Evolutionary conservation across 2,888 invertebrate genomes (phyloP).

Genomic region (Netelia fuscicornis): DNA sequence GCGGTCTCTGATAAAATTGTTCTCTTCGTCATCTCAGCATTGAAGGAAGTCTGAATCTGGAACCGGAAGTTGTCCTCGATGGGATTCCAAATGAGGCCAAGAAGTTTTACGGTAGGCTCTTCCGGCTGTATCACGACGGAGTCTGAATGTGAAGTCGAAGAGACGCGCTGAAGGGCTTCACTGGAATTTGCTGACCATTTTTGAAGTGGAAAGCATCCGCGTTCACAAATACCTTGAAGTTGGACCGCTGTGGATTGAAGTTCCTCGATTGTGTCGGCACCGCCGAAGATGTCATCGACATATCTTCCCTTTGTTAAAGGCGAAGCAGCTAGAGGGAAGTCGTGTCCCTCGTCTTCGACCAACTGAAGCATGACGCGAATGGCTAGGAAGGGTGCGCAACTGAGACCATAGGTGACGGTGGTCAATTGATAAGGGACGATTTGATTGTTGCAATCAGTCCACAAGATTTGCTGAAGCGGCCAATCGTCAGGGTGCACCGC

Average conservation of each 20-base stretch:
- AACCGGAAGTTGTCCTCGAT: slow-evolving; percentile 10
- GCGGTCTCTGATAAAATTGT: slow-evolving; percentile 4
- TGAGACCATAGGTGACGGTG: slow-evolving; percentile 54
- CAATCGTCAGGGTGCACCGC: slow-evolving; percentile 1
- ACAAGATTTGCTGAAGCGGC: neutral
- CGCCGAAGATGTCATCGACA: slow-evolving; percentile 60
- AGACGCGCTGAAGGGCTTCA: neutral
- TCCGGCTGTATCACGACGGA: slow-evolving; percentile 7
- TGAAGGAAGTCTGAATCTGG: slow-evolving; percentile 20
- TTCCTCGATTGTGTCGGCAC: slow-evolving; percentile 1
- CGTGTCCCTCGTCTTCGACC: slow-evolving; percentile 45
- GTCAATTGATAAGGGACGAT: slow-evolving; percentile 20
- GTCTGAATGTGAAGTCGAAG: neutral
- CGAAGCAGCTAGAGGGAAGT: slow-evolving; percentile 39
- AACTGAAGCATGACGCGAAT: slow-evolving; percentile 27
- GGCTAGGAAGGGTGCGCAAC: slow-evolving; percentile 43
- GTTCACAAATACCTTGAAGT: neutral
- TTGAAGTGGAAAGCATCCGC: slow-evolving; percentile 11
- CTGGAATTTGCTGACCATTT: neutral
- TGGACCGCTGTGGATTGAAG: neutral
- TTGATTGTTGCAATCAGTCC: neutral
- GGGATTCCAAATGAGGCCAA: slow-evolving; percentile 25
- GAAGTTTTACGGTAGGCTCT: slow-evolving; percentile 24
- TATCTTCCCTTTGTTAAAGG: slow-evolving; percentile 42
- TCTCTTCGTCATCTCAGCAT: neutral